Base-by-base conservation (phyloP, 2,888 invertebrate genomes). In the Parascotia fuliginaria region DNA sequence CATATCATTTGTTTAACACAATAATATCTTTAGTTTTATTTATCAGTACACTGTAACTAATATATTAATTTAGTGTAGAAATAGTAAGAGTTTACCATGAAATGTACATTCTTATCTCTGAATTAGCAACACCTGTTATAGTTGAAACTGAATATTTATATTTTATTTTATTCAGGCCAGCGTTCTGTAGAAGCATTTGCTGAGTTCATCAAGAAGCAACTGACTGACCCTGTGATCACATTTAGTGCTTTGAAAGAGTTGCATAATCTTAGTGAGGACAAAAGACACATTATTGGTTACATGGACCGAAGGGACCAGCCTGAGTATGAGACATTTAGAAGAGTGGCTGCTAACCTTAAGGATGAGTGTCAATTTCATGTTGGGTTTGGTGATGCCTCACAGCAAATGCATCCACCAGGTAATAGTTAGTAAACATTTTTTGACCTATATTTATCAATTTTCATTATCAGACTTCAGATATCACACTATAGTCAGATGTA, bases 301-400 rank as follows among this genome's bases (percentile, higher is more conserved):
- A 98, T 98, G 89, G 97, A 96, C 69, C 90, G 94, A 15, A 94
- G 96, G 60, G 96, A 97, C 75, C 95, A 96, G 70, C 94, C 95
- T 0, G 96, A 97, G 75, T 98, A 97, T 83, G 93, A 95, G 63
- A 94, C 94, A 41, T 96, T 97, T 79, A 93, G 96, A 39, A 94
- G 95, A 74, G 96, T 97, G 3, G 97, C 99, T 0, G 95, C 95
- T 4, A 96, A 96, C 76, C 93, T 99, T 6, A 96, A 99, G 79
- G 98, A 99, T 77, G 99, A 99, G 77, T 99, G 99, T 78, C 94
- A 96, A 58, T 99, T 99, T 81, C 96, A 97, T 84, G 96, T 95
- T 73, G 98, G 98, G 0, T 96, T 98, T 87, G 99, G 98, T 9
- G 96, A 96, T 57, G 95, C 95, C 0, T 95, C 96, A 13, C 92